Percentiles rank a stretch among this genome's conserved stretches.
Conservation (phyloP, 2,113 vertebrate genomes). For the Odontesthes bonariensis region DNA sequence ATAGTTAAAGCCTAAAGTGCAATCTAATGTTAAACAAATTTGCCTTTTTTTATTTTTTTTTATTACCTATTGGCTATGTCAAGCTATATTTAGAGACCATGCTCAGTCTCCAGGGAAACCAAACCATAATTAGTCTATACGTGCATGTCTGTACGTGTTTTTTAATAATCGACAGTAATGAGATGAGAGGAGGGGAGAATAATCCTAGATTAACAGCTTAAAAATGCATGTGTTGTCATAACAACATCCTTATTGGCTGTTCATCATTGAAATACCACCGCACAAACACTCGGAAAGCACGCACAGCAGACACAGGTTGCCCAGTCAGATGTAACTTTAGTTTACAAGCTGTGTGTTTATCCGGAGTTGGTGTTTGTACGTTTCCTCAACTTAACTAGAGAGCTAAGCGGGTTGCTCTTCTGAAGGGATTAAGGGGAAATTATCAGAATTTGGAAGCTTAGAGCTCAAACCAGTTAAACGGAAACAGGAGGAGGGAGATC, state of each 20-base stretch:
- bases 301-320: constrained; percentile 29
- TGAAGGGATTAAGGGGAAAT: constrained; percentile 72
- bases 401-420: constrained; percentile 62
- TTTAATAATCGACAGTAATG: constrained; percentile 76
- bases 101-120: constrained; percentile 67
- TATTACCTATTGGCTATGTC: constrained; percentile 41
- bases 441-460: constrained; percentile 71
- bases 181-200: constrained; percentile 71
- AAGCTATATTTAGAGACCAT: constrained; percentile 47
- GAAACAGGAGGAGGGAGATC: constrained; percentile 62
- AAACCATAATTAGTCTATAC: constrained; percentile 58
- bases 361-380: constrained; percentile 33
- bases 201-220: constrained; percentile 78
- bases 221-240: constrained; percentile 71
- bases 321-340: constrained; percentile 31
- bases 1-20: constrained; percentile 6
- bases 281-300: constrained; percentile 23
- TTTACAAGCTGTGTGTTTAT: constrained; percentile 38
- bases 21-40: constrained; percentile 9
- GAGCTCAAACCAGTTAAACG: constrained; percentile 67
- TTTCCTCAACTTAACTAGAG: constrained; percentile 71
- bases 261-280: constrained; percentile 64
- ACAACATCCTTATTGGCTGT: constrained; percentile 72
- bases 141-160: constrained; percentile 31
- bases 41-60: constrained; percentile 31